Conservation (phyloP, 1,140 invertebrate species). For the Atta colombica region DNA sequence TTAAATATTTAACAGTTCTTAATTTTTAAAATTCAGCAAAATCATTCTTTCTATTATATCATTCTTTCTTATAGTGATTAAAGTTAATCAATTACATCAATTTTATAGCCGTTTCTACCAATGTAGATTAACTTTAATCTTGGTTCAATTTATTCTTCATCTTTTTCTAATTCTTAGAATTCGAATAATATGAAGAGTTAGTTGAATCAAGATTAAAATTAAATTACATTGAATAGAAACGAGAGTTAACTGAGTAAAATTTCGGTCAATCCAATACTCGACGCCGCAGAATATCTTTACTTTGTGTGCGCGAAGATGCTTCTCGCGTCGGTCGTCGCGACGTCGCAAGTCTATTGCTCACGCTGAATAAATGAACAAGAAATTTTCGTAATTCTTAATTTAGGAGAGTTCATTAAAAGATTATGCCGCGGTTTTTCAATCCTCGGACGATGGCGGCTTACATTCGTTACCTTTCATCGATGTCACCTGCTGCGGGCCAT, state of each 20-base stretch:
- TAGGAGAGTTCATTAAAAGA: not conserved
- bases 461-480: slow-evolving; percentile 76
- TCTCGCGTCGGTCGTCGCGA: not conserved
- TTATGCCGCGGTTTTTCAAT: not conserved
- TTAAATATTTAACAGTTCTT: too few relatives aligned
- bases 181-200: too few relatives aligned
- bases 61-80: not conserved
- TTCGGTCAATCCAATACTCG: not conserved
- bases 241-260: not conserved
- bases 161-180: too few relatives aligned
- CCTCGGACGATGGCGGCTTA: not conserved
- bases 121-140: too few relatives aligned
- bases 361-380: not conserved
- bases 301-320: not conserved
- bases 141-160: too few relatives aligned
- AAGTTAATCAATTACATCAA: too few relatives aligned
- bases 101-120: too few relatives aligned
- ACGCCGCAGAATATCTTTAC: not conserved
- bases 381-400: not conserved
- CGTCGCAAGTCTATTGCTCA: not conserved
- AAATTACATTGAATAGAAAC: not conserved
- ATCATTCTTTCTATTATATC: too few relatives aligned
- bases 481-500: slow-evolving; percentile 83
- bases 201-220: not conserved
- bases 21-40: too few relatives aligned